Evolutionary conservation across 2,797 vertebrate species (phyloP).

Genomic region (Euthynnus affinis): DNA sequence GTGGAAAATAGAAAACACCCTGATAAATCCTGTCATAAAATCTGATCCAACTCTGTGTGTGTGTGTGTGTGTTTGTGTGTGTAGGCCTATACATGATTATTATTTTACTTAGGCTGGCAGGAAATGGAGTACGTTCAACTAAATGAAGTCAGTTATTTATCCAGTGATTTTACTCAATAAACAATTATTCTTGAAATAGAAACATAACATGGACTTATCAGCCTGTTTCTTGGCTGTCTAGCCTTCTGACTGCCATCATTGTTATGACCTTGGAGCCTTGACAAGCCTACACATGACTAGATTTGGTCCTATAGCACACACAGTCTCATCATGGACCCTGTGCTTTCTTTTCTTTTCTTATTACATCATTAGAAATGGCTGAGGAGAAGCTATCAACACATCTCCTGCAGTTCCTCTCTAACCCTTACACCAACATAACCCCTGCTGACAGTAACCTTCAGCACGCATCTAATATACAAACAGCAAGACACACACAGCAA

Average conservation of each 20-base stretch:
- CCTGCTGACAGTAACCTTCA: slow-evolving; percentile 68
- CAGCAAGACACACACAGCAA: slow-evolving; percentile 22
- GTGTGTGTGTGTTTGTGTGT: neutral
- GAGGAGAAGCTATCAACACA: slow-evolving; percentile 27
- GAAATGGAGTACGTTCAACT: slow-evolving; percentile 31
- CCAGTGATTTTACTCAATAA: slow-evolving; percentile 26
- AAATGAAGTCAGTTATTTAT: slow-evolving; percentile 55
- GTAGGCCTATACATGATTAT: neutral
- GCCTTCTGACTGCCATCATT: slow-evolving; percentile 7
- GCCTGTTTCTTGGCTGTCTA: slow-evolving; percentile 29
- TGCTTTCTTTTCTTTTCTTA: slow-evolving; percentile 20
- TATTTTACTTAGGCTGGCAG: slow-evolving; percentile 17
- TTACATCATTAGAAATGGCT: slow-evolving; percentile 39
- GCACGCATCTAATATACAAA: slow-evolving; percentile 27
- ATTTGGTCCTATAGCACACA: neutral
- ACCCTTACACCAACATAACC: slow-evolving; percentile 21
- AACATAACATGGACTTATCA: slow-evolving; percentile 8
- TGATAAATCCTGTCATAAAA: neutral
- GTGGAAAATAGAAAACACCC: neutral
- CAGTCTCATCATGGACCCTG: neutral
- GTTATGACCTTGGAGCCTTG: slow-evolving; percentile 57
- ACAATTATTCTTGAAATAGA: slow-evolving; percentile 8
- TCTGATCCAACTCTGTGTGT: neutral
- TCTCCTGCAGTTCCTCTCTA: slow-evolving; percentile 17
- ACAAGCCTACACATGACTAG: slow-evolving; percentile 3